Conservation (phyloP, 2,113 vertebrate genomes). For the Lagopus leucura region DNA sequence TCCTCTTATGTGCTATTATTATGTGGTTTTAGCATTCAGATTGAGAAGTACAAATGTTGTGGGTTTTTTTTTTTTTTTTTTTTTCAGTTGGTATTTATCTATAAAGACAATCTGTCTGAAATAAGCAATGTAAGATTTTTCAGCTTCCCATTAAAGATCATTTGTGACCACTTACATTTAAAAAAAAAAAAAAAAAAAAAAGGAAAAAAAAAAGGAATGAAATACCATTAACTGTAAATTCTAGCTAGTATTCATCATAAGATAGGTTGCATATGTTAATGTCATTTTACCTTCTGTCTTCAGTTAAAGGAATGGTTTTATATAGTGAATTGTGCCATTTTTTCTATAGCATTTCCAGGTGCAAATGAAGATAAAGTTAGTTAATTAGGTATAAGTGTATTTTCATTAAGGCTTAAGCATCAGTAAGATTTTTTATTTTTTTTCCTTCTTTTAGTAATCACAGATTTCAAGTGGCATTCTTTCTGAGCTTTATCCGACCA, state of each 20-base stretch:
- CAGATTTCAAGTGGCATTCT: slow-evolving; percentile 62
- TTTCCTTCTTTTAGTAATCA: slow-evolving; percentile 65
- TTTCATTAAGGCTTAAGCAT: slow-evolving; percentile 64
- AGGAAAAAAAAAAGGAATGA: background rate
- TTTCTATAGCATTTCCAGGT: slow-evolving; percentile 60
- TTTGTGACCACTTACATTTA: slow-evolving; percentile 32
- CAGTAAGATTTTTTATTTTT: slow-evolving; percentile 6
- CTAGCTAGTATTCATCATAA: slow-evolving; percentile 35
- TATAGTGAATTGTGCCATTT: background rate
- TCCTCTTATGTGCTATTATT: background rate
- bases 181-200: background rate
- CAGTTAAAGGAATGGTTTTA: slow-evolving; percentile 10
- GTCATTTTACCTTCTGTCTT: background rate
- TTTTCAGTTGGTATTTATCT: slow-evolving; percentile 20
- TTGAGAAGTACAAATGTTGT: background rate
- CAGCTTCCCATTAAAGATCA: background rate
- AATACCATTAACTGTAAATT: slow-evolving; percentile 21
- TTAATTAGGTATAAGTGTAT: slow-evolving; percentile 60
- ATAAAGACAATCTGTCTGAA: background rate
- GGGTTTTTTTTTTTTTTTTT: background rate
- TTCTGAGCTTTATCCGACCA: slow-evolving; percentile 42
- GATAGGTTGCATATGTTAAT: background rate
- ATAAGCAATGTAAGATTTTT: slow-evolving; percentile 4
- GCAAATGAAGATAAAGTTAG: slow-evolving; percentile 64
- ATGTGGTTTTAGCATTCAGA: background rate